Conservation (phyloP, 2,113 vertebrate species). For the Corynorhinus townsendii region DNA sequence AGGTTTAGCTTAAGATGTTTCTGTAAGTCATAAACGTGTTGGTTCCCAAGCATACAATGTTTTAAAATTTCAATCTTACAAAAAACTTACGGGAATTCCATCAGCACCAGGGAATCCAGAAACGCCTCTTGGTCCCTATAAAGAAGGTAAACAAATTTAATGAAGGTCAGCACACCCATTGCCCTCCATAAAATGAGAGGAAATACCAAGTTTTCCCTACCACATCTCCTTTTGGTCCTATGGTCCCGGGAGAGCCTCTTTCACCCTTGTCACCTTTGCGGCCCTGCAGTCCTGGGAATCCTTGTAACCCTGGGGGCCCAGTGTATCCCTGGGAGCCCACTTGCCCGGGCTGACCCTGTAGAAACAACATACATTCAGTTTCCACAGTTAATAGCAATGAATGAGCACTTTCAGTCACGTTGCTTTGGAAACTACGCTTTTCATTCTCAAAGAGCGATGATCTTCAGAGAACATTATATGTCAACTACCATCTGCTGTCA, state of each 20-base stretch:
- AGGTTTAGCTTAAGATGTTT: neutral
- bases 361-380: constrained; percentile 51
- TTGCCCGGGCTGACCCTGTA: constrained; percentile 89
- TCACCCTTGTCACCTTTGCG: constrained; percentile 93
- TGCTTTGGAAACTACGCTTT: neutral
- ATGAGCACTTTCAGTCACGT: neutral
- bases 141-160: constrained; percentile 52
- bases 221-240: constrained; percentile 90
- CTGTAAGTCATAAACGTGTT: neutral
- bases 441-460: neutral
- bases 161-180: rapidly evolving
- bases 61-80: neutral
- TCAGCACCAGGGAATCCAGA: constrained; percentile 92
- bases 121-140: constrained; percentile 90
- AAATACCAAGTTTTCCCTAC: constrained; percentile 72
- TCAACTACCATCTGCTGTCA: neutral
- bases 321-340: constrained; percentile 86
- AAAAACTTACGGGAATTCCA: constrained; percentile 92
- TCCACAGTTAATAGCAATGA: neutral
- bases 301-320: constrained; percentile 87
- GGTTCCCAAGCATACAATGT: neutral
- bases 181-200: neutral
- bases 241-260: constrained; percentile 81
- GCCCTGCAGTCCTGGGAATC: constrained; percentile 89
- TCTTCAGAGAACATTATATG: neutral